A percentile compares a stretch with the other conserved stretches of the same genome.
phyloP scores from a whole-genome alignment of 2,888 invertebrate genomes.

The Druceiella hillmani region DNA sequence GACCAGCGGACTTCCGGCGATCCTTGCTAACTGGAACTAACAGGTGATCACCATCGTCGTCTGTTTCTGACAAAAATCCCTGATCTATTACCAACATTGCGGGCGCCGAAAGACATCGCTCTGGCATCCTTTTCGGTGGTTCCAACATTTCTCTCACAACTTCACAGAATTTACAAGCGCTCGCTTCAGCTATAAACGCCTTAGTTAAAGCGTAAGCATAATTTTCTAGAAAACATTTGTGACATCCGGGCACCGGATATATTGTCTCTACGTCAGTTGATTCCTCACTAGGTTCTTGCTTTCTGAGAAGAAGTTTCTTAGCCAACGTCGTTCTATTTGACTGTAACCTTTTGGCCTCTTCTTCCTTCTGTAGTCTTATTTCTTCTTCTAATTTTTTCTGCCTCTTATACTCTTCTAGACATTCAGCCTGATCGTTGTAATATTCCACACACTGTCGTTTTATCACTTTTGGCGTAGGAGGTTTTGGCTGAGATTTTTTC shows the following conservation, averaged over 20 bases:
- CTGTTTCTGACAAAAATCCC: conserved; percentile 38
- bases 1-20: conserved; percentile 52
- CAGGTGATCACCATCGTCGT: conserved; percentile 38
- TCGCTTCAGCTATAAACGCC: conserved; percentile 42
- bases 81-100: conserved; percentile 47
- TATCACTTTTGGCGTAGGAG: conserved; percentile 36
- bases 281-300: conserved; percentile 41
- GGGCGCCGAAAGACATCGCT: conserved; percentile 52
- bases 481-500: conserved; percentile 39
- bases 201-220: conserved; percentile 46
- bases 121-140: conserved; percentile 36
- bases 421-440: conserved; percentile 60
- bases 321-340: conserved; percentile 36
- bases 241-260: conserved; percentile 39
- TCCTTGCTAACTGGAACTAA: conserved; percentile 43
- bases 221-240: conserved; percentile 48
- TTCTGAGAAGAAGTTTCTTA: conserved; percentile 34
- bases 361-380: conserved; percentile 36
- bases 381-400: conserved; percentile 40
- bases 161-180: conserved; percentile 46
- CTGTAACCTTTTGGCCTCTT: conserved; percentile 37
- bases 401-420: conserved; percentile 48
- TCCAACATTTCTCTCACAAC: conserved; percentile 46
- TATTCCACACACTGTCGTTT: conserved; percentile 47
- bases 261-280: conserved; percentile 39